Conservation (phyloP, 2,797 vertebrate species). For the Artibeus jamaicensis region DNA sequence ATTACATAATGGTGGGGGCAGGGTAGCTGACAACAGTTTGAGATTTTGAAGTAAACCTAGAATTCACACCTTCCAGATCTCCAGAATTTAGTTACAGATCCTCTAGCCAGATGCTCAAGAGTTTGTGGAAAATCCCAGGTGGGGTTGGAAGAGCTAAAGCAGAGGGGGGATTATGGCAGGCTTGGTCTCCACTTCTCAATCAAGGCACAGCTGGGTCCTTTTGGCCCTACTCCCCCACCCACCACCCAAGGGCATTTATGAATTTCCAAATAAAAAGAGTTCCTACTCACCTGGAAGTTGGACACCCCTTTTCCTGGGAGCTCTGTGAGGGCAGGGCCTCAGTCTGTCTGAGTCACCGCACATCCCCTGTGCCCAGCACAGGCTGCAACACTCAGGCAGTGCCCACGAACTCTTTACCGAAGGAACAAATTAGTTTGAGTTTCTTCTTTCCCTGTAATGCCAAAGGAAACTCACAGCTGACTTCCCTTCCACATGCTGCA, state of each 20-base stretch:
- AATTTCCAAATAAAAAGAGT: not conserved
- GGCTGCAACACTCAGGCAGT: fast-evolving
- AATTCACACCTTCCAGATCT: not conserved
- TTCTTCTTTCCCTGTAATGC: not conserved
- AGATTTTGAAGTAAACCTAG: not conserved
- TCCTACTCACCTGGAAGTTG: not conserved
- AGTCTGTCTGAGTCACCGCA: fast-evolving
- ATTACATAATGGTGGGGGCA: too few relatives aligned
- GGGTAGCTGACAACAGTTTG: not conserved
- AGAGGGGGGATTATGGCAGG: fast-evolving
- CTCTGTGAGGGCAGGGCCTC: not conserved
- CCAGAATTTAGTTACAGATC: not conserved
- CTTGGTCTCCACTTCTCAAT: fast-evolving
- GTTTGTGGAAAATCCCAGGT: not conserved
- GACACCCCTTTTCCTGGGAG: not conserved
- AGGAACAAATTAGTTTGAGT: not conserved
- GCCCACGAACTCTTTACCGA: not conserved
- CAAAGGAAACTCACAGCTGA: not conserved
- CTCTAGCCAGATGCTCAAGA: not conserved
- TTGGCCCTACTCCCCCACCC: fast-evolving
- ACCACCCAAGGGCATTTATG: not conserved
- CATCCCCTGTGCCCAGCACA: fast-evolving
- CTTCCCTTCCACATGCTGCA: not conserved
- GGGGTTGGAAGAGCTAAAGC: too few relatives aligned
- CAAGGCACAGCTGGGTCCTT: not conserved